A percentile compares a stretch with the other conserved stretches of the same genome.
Conservation (phyloP, 2,888 invertebrate genomes). For the Syrphus vitripennis region DNA sequence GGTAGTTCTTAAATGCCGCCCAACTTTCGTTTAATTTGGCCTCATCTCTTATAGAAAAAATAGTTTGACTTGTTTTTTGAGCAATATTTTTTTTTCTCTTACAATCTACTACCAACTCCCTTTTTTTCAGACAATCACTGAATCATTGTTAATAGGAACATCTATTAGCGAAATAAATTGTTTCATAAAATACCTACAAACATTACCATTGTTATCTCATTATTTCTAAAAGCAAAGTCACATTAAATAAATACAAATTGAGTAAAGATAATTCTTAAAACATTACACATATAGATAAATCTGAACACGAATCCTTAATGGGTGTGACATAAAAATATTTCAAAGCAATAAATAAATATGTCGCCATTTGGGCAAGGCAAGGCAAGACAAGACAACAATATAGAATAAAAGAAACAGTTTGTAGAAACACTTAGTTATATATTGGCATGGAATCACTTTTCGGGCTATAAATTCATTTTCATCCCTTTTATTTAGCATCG, state of each 20-base stretch:
- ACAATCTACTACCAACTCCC: neutral
- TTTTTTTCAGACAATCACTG: neutral
- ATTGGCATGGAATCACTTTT: constrained; percentile 50
- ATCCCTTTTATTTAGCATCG: constrained; percentile 32
- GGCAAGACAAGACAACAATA: neutral
- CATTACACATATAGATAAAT: neutral
- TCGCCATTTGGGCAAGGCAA: constrained; percentile 71
- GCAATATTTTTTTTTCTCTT: too few species aligned
- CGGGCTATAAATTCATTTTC: constrained; percentile 49
- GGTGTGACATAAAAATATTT: constrained; percentile 72
- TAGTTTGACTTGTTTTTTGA: too few species aligned
- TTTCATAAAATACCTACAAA: constrained; percentile 24
- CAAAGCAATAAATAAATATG: constrained; percentile 75
- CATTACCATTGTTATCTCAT: constrained; percentile 28
- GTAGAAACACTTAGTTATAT: constrained; percentile 71
- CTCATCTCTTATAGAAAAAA: too few species aligned
- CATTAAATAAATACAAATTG: constrained; percentile 66
- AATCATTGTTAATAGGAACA: neutral
- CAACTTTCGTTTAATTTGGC: too few species aligned
- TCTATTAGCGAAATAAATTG: constrained; percentile 60
- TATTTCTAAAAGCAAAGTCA: constrained; percentile 59
- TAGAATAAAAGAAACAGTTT: constrained; percentile 65
- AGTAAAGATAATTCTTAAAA: constrained; percentile 23
- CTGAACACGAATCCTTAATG: constrained; percentile 47
- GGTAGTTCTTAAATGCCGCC: too few species aligned